Conservation (phyloP, 2,113 vertebrate species). For the Aegypius monachus region DNA sequence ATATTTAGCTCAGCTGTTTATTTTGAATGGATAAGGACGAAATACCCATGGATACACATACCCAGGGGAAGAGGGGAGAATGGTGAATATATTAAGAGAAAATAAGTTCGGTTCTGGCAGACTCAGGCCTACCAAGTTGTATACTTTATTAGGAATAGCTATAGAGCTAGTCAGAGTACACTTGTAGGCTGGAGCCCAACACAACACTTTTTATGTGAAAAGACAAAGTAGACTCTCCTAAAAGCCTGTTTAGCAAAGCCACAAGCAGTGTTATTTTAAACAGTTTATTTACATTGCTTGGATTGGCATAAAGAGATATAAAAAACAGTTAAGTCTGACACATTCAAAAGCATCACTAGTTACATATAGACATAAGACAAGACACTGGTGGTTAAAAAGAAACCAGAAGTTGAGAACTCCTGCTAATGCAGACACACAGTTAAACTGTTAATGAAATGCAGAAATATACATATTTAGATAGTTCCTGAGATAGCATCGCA, state of each 20-base stretch:
- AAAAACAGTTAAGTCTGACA: slow-evolving; percentile 50
- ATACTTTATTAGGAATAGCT: neutral
- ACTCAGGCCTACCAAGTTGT: neutral
- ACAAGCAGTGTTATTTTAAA: slow-evolving; percentile 37
- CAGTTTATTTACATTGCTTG: slow-evolving; percentile 76
- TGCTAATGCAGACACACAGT: neutral
- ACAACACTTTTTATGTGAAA: neutral
- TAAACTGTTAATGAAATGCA: slow-evolving; percentile 37
- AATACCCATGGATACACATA: neutral
- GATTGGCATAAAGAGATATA: slow-evolving; percentile 42
- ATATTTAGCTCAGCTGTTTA: neutral
- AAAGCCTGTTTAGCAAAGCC: slow-evolving; percentile 22
- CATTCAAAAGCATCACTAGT: slow-evolving; percentile 32
- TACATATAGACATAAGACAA: slow-evolving; percentile 32
- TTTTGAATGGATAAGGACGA: neutral
- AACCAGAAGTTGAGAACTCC: neutral
- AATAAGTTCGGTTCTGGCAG: neutral
- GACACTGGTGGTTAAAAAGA: slow-evolving; percentile 8
- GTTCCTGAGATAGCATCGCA: slow-evolving; percentile 27
- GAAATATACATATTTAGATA: slow-evolving; percentile 41
- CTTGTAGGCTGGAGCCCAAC: neutral
- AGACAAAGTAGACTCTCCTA: neutral
- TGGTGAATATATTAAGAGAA: neutral
- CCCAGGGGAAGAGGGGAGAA: neutral
- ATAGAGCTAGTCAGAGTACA: neutral